A percentile compares a stretch with the other conserved stretches of the same genome.
Conservation (phyloP, 1,140 invertebrate genomes). For the Psilanteris sp. region DNA sequence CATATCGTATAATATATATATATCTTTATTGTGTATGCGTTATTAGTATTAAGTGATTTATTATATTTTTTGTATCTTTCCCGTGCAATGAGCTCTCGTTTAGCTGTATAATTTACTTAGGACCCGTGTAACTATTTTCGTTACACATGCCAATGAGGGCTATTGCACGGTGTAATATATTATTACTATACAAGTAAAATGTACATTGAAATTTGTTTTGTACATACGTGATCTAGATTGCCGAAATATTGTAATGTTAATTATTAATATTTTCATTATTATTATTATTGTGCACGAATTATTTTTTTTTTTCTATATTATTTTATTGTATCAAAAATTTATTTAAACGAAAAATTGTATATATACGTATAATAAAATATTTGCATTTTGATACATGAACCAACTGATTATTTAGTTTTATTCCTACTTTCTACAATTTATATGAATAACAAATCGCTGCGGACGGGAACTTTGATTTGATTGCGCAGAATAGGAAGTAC, state of each 20-base stretch:
- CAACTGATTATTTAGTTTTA: too few relatives aligned
- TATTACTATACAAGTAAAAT: conserved; percentile 12
- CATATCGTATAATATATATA: conserved; percentile 2
- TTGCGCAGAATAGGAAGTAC: too few relatives aligned
- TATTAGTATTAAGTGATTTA: conserved; percentile 6
- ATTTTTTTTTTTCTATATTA: conserved; percentile 27
- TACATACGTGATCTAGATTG: conserved; percentile 34
- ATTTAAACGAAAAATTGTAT: conserved; percentile 14
- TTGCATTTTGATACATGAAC: conserved; percentile 37
- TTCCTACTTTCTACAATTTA: too few relatives aligned
- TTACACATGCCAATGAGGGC: conserved; percentile 6
- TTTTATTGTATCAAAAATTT: conserved; percentile 18
- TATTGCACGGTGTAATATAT: conserved; percentile 25
- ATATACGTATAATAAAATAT: conserved; percentile 34
- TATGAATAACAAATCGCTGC: too few relatives aligned
- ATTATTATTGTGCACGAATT: conserved; percentile 13
- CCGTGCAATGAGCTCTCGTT: conserved; percentile 27
- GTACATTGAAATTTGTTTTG: conserved; percentile 22
- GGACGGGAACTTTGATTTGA: too few relatives aligned
- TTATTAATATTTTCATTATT: conserved; percentile 9
- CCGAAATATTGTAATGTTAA: conserved; percentile 10
- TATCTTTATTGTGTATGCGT: conserved; percentile 11
- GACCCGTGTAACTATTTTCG: conserved; percentile 12
- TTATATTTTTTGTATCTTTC: too few relatives aligned
- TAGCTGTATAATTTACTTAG: conserved; percentile 1